Base-by-base conservation (phyloP, 2,888 invertebrate species). In the Megalurothrips usitatus region DNA sequence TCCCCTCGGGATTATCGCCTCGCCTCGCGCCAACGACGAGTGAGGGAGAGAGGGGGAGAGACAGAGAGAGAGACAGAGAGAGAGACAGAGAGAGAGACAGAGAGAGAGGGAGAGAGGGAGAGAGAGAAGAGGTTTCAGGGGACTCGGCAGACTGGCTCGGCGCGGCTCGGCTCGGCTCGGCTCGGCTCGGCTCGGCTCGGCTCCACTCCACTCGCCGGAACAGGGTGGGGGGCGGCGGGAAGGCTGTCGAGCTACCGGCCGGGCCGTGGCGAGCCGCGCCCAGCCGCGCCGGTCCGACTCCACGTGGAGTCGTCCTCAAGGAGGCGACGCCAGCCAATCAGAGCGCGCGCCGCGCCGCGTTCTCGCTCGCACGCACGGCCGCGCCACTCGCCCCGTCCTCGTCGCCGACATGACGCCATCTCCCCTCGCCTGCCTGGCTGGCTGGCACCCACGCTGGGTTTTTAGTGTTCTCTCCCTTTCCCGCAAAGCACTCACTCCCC, bases 381-480 rank as follows among this genome's bases (percentile, higher is more conserved):
- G 58, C 14, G 9, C 68, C 68, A 23, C 68, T 11, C 68, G 68
- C 23, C 58, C 58, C 68, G 68, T 23, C 68, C 68, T 26, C 23
- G 6, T 26, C 68, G 68, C 68, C 68, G 34, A 43, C 34, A 43
- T 43, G 34, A 43, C 34, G 34, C 68, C 68, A 26, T 12, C 26
- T 4, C 68, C 4, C 23, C 26, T 12, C 26, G 68, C 68, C 68
- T 58, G 52, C 52, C 68, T 23, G 68, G 8, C 68, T 11, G 68
- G 8, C 68, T 75, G 68, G 68, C 68, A 75, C 68, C 68, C 68
- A 75, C 68, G 68, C 68, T 75, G 68, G 68, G 68, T 75, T 75
- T 75, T 75, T 75, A 75, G 68, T 75, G 68, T 75, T 75, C 68
- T 75, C 68, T 26, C 68, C 68, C 68, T 75, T 75, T 75, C 68